Base-by-base conservation (phyloP, 2,113 vertebrate species). In the Peromyscus californicus region DNA sequence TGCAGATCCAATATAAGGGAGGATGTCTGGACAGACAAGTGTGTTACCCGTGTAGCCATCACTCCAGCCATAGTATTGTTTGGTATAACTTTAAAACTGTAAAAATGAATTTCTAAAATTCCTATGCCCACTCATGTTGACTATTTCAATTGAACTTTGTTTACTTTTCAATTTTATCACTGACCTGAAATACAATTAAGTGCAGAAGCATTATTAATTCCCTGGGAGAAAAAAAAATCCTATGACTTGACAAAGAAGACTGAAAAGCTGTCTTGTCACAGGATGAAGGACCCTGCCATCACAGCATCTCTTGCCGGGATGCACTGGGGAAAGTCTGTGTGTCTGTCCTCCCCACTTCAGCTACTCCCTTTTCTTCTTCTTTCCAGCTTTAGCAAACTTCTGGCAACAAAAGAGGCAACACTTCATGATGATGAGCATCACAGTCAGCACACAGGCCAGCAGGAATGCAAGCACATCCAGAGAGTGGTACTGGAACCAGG, bases 401-500 rank as follows among this genome's bases (percentile, higher is more conserved):
- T 61, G 72, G 31, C 97, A 98, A 72, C 98, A 99, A 91, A 98
- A 98, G 0, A 96, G 90, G 74, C 98, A 99, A 69, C 98, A 98
- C 91, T 99, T 99, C 12, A 98, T 87, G 94, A 98, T 72, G 82
- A 99, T n/a, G 51, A 99, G 94, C 29, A 96, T 2, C 36, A 97
- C 5, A 79, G 79, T 21, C 36, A 98, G 88, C 70, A 82, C 39
- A 16, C 98, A 97, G 8, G 93, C 12, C 6, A 99, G 65, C 78
- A 99, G 48, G 97, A 99, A 99, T 0, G 93, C 98, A n/a, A 99
- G 79, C 36, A 99, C 98, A 72, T 99, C 99, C 97, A 99, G 97
- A 90, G 98, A 98, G 98, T 98, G 99, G 96, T 99, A 99, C 98
- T 99, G 99, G 98, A 99, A 99, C 99, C 99, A 99, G 84, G 98